A percentile compares a stretch with the other conserved stretches of the same genome.
These are phyloP conservation scores for Bilobella aurantiaca DNA, from an alignment of 1,140 invertebrate genomes.

Conservation along the genomic window DNA sequence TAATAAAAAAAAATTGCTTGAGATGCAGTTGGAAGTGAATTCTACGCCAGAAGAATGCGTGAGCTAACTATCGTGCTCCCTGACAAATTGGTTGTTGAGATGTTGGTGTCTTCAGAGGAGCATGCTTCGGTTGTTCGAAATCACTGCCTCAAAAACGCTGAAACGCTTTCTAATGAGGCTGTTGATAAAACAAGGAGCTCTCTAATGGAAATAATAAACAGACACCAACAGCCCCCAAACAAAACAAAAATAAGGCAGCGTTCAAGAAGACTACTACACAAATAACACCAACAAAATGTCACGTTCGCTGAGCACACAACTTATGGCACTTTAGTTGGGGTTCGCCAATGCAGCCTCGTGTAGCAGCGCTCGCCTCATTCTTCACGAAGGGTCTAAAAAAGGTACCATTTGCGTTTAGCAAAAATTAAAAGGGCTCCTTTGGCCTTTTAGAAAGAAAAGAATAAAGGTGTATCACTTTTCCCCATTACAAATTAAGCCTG, in stretches of 20 bases:
- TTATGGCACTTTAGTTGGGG: too few relatives aligned
- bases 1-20: neutral
- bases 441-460: neutral
- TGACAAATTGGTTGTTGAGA: neutral
- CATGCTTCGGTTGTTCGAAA: neutral
- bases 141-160: neutral
- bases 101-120: neutral
- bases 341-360: too few relatives aligned
- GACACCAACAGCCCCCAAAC: neutral
- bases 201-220: slow-evolving; percentile 8
- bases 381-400: neutral
- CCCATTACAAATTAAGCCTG: neutral
- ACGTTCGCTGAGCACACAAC: neutral
- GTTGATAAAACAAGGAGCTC: slow-evolving; percentile 9
- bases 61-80: too few relatives aligned
- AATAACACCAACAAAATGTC: slow-evolving; percentile 4
- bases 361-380: neutral
- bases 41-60: too few relatives aligned
- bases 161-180: neutral
- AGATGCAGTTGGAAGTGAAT: too few relatives aligned
- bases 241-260: neutral
- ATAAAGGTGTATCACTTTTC: neutral
- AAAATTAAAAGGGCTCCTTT: neutral
- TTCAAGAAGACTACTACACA: neutral
- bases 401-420: neutral